Evolutionary conservation across 2,797 vertebrate species (phyloP).

Genomic region (Centroberyx gerrardi): DNA sequence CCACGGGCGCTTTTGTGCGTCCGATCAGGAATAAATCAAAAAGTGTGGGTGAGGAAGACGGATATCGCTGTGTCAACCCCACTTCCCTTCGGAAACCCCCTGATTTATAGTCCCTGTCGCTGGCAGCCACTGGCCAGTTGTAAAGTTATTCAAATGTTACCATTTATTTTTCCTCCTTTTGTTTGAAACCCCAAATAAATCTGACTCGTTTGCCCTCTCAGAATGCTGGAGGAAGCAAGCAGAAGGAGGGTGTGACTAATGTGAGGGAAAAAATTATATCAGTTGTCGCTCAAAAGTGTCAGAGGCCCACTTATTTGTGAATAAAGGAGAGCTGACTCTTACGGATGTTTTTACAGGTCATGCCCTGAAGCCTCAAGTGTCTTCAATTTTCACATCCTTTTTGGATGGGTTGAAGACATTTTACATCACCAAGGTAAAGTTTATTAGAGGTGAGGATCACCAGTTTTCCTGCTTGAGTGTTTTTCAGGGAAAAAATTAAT

Average conservation of each 20-base stretch:
- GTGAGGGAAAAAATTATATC: constrained; percentile 47
- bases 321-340: constrained; percentile 37
- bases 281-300: constrained; percentile 26
- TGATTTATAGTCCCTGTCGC: constrained; percentile 85
- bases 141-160: constrained; percentile 85
- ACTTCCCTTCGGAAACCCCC: constrained; percentile 83
- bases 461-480: constrained; percentile 6
- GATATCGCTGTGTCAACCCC: constrained; percentile 82
- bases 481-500: constrained; percentile 27
- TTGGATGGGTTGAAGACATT: constrained; percentile 98
- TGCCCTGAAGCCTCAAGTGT: constrained; percentile 98
- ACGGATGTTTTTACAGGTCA: constrained; percentile 88
- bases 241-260: constrained; percentile 54
- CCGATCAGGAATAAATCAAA: constrained; percentile 89
- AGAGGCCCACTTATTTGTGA: constrained; percentile 27
- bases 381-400: constrained; percentile 99
- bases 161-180: constrained; percentile 84
- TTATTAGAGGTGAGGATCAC: not conserved
- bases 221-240: constrained; percentile 58
- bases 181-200: constrained; percentile 82
- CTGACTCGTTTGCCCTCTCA: constrained; percentile 62
- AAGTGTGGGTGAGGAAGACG: constrained; percentile 84
- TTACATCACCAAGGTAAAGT: constrained; percentile 98
- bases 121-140: constrained; percentile 77
- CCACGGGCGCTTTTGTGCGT: constrained; percentile 84